Percentiles rank a stretch among this genome's conserved stretches.
These are phyloP conservation scores for Poecilia velifera DNA, from an alignment of 2,797 vertebrate species.

Conservation along the genomic window DNA sequence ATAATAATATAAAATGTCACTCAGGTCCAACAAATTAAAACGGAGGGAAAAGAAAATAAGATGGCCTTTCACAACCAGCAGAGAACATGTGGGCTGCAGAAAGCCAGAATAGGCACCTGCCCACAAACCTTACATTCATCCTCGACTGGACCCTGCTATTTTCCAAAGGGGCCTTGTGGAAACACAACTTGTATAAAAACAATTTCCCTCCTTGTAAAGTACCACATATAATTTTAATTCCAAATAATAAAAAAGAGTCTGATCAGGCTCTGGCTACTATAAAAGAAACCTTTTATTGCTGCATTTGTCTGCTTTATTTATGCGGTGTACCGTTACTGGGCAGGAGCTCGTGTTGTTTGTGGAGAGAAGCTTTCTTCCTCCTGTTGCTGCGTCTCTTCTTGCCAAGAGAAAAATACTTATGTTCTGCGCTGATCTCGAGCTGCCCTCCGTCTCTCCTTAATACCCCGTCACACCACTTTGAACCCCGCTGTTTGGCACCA, in stretches of 20 bases:
- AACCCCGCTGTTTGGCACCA: constrained; percentile 31
- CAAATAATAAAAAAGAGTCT: constrained; percentile 71
- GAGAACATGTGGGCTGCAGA: constrained; percentile 58
- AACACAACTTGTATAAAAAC: constrained; percentile 61
- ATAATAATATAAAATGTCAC: constrained; percentile 63
- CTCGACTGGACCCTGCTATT: constrained; percentile 49
- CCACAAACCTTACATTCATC: constrained; percentile 67
- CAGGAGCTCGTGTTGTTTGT: background rate
- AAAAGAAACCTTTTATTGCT: constrained; percentile 57
- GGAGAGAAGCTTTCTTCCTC: background rate
- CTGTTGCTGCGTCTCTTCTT: background rate
- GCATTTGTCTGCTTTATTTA: constrained; percentile 61
- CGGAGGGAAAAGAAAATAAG: constrained; percentile 62
- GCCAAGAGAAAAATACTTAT: constrained; percentile 2
- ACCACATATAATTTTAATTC: constrained; percentile 67
- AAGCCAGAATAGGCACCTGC: constrained; percentile 70
- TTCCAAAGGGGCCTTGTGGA: constrained; percentile 70
- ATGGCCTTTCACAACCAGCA: constrained; percentile 54
- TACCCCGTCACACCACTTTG: background rate
- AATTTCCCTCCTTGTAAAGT: constrained; percentile 63
- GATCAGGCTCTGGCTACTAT: constrained; percentile 61
- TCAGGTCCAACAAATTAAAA: constrained; percentile 59
- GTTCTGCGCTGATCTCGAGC: background rate
- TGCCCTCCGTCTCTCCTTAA: constrained; percentile 1
- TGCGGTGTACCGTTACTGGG: constrained; percentile 19